Base-by-base conservation (phyloP, 1,140 invertebrate genomes). In the Drosophila nasuta region DNA sequence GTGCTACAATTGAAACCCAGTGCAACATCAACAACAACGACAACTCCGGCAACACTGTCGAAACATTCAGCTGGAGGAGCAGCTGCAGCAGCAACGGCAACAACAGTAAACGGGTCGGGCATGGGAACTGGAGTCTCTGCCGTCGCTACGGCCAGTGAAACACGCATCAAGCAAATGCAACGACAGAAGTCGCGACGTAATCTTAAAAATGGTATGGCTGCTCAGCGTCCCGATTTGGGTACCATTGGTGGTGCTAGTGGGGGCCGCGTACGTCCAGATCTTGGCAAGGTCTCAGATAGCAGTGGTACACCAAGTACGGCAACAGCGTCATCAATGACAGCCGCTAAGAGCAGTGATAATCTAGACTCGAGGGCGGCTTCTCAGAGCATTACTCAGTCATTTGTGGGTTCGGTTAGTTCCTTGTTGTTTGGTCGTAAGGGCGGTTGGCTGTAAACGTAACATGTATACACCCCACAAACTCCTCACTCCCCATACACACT, bases 341-440 rank as follows among this genome's bases (percentile, higher is more conserved):
- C 68, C 11, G 59, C 13, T 28, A 74, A 57, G 33, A 56, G 6
- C 28, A 38, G n/a, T 38, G 66, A 48, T 17, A 11, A 69, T 15
- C 7, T 33, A 33, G 70, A 78, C 20, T 52, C 69, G 17, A 67
- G 51, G 46, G 56, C 89, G 82, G 56, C 77, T 20, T 45, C 81
- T 8, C 94, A 94, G 69, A 95, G 95, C 11, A 94, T 96, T 1
- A 93, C 90, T 33, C 91, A 92, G 75, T 77, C 91, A n/a, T 91
- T 93, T 83, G 92, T 97, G 11, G 96, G 96, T 59, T 96, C 96
- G 25, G 94, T 97, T 58, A 97, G 96, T 93, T 95, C 95, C 17
- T 93, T 97, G 76, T 93, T 97, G 8, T 97, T 97, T 92, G 96
- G 96, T 30, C 93, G 96, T 60, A 97, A 97, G 88, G 96, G 96